phyloP scores from a whole-genome alignment of 2,888 invertebrate species.

The Trilocha varians region DNA sequence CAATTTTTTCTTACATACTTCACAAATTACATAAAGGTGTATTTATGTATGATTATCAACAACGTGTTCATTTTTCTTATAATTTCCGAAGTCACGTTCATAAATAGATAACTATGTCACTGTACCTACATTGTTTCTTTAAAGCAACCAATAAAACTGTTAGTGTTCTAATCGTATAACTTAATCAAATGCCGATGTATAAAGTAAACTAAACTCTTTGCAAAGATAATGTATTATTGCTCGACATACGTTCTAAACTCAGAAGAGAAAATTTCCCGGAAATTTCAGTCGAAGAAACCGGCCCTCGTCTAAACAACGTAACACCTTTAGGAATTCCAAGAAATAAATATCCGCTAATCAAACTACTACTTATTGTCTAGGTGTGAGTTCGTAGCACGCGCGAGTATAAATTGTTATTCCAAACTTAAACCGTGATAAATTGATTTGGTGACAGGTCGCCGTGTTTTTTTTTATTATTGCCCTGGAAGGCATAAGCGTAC shows the following conservation, averaged over 20 bases:
- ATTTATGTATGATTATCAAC: not conserved
- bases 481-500: too few species aligned
- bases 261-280: not conserved
- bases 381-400: constrained; percentile 48
- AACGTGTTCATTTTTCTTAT: not conserved
- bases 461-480: too few species aligned
- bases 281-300: not conserved
- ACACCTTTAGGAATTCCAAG: constrained; percentile 25
- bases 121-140: too few species aligned
- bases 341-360: constrained; percentile 35
- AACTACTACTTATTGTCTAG: constrained; percentile 50
- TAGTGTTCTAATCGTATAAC: too few species aligned
- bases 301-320: not conserved
- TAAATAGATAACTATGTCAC: too few species aligned
- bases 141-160: too few species aligned
- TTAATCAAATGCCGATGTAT: too few species aligned
- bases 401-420: constrained; percentile 47
- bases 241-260: not conserved
- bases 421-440: constrained; percentile 51
- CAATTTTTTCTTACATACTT: not conserved
- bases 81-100: not conserved
- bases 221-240: too few species aligned
- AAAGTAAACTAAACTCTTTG: too few species aligned
- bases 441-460: constrained; percentile 50
- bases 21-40: not conserved